A percentile compares a stretch with the other conserved stretches of the same genome.
Evolutionary conservation across 2,113 vertebrate species (phyloP).

Genomic region (Ptilonorhynchus violaceus): DNA sequence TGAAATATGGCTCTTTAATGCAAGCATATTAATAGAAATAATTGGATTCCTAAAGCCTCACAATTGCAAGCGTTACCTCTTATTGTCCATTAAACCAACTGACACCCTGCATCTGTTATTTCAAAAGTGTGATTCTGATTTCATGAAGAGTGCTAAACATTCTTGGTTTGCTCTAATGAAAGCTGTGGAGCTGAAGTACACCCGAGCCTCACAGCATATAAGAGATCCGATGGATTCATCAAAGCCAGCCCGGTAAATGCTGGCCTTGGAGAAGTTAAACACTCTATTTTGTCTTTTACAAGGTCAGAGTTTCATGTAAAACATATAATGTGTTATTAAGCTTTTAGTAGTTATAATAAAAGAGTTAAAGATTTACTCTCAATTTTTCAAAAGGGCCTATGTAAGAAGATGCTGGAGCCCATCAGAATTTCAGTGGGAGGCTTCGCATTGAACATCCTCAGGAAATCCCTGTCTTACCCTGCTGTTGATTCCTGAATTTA

Average conservation of each 20-base stretch:
- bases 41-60: conserved; percentile 75
- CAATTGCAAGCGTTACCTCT: conserved; percentile 59
- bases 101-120: conserved; percentile 66
- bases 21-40: conserved; percentile 72
- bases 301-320: neutral
- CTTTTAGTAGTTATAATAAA: conserved; percentile 12
- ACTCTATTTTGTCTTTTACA: neutral
- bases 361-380: conserved; percentile 2
- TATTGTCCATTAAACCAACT: conserved; percentile 70
- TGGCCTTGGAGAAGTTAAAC: neutral
- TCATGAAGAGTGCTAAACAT: neutral
- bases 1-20: conserved; percentile 70
- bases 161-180: conserved; percentile 51
- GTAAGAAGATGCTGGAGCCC: neutral
- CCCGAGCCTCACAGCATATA: neutral
- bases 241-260: neutral
- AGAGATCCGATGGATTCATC: neutral
- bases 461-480: neutral
- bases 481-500: neutral
- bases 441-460: neutral
- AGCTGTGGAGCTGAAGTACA: conserved; percentile 49
- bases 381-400: neutral
- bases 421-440: neutral
- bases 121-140: conserved; percentile 63
- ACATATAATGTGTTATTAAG: conserved; percentile 20